Conservation (phyloP, 2,113 vertebrate species). For the Ammospiza caudacuta region DNA sequence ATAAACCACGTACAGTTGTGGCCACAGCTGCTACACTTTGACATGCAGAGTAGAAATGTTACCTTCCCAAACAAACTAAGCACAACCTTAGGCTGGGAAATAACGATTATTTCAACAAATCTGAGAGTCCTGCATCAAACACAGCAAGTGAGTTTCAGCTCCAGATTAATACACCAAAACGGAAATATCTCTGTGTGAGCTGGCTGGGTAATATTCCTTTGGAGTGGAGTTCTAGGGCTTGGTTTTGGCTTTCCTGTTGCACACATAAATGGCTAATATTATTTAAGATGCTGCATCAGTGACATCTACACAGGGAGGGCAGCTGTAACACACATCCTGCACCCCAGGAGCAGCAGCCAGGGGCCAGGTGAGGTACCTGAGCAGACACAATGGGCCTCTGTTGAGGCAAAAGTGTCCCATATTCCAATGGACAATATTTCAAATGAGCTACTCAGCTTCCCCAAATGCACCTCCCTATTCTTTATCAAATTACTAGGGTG, state of each 20-base stretch:
- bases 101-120: neutral
- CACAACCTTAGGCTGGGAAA: neutral
- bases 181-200: neutral
- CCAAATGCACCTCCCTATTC: neutral
- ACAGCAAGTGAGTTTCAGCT: neutral
- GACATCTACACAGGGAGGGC: neutral
- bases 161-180: neutral
- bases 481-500: neutral
- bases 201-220: neutral
- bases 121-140: neutral
- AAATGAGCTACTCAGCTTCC: neutral
- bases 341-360: neutral
- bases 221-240: neutral
- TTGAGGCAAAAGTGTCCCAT: neutral
- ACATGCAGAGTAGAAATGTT: neutral
- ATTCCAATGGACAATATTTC: neutral
- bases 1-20: neutral
- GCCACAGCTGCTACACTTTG: neutral
- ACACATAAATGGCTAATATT: neutral
- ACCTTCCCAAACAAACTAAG: neutral
- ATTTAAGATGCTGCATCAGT: neutral
- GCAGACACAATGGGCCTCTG: rapidly evolving
- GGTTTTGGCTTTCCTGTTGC: neutral
- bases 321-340: neutral
- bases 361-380: neutral